Conservation (phyloP, 1,140 invertebrate genomes). For the Drosophila ficusphila region DNA sequence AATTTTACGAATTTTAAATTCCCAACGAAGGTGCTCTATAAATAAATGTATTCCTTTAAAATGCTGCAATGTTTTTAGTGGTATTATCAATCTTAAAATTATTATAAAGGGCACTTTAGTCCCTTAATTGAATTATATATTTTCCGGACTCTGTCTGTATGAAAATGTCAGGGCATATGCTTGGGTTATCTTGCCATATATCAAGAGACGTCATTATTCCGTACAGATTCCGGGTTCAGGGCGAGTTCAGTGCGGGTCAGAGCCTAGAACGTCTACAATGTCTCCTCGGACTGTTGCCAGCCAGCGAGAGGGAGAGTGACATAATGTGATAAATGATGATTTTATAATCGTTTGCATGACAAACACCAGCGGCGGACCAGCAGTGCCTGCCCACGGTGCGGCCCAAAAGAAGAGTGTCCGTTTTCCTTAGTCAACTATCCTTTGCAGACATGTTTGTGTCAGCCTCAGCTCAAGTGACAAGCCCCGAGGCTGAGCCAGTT, state of each 20-base stretch:
- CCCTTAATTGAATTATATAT: constrained; percentile 27
- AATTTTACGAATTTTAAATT: constrained; percentile 13
- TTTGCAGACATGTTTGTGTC: constrained; percentile 64
- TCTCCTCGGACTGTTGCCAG: constrained; percentile 61
- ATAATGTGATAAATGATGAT: constrained; percentile 83
- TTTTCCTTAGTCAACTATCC: constrained; percentile 48
- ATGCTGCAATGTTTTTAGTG: too few relatives aligned
- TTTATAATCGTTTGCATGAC: constrained; percentile 80
- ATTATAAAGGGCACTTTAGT: neutral
- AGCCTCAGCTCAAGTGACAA: constrained; percentile 55
- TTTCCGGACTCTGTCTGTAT: constrained; percentile 14
- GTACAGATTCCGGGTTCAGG: constrained; percentile 24
- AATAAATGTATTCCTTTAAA: too few relatives aligned
- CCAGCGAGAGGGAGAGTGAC: constrained; percentile 45
- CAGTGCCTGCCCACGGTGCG: neutral
- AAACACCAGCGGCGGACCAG: constrained; percentile 37
- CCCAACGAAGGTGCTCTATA: too few relatives aligned
- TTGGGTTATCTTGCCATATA: constrained; percentile 41
- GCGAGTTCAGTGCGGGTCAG: constrained; percentile 41
- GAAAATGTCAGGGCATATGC: constrained; percentile 38
- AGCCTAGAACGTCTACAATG: constrained; percentile 22
- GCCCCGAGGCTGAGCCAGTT: constrained; percentile 41
- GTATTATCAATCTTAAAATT: neutral
- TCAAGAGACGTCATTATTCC: constrained; percentile 61
- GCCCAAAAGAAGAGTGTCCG: constrained; percentile 33